Conservation (phyloP, 2,113 vertebrate species). For the Chloropsis hardwickii region DNA sequence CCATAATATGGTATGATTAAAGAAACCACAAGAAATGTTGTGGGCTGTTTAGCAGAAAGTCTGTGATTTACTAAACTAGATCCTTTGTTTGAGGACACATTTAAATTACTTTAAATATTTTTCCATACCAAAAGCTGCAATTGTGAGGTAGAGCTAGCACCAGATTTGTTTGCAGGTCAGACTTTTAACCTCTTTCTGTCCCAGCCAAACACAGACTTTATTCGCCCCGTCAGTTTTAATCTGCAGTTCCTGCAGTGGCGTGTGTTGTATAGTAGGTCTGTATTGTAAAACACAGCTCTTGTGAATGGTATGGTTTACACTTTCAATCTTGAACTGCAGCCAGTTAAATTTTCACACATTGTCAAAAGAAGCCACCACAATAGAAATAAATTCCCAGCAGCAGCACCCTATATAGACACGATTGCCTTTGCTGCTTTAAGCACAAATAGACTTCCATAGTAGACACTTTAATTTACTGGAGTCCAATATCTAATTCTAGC, state of each 20-base stretch:
- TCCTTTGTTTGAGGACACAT: not conserved
- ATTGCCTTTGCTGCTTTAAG: not conserved
- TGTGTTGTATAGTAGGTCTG: not conserved
- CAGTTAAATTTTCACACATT: slow-evolving; percentile 48
- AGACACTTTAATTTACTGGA: slow-evolving; percentile 2
- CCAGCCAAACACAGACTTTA: slow-evolving; percentile 14
- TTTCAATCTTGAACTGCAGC: not conserved
- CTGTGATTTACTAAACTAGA: not conserved
- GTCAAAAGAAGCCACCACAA: slow-evolving; percentile 27
- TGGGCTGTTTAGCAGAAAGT: not conserved
- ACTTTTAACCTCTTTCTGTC: slow-evolving; percentile 27
- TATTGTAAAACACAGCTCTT: slow-evolving; percentile 29
- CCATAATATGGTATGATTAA: not conserved
- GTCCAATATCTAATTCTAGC: not conserved
- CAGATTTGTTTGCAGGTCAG: slow-evolving; percentile 24
- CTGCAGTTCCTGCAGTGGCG: not conserved
- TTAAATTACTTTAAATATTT: not conserved
- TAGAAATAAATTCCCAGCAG: not conserved
- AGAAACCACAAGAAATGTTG: not conserved
- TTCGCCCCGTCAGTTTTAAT: slow-evolving; percentile 43
- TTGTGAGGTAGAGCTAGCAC: not conserved
- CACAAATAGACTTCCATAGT: not conserved
- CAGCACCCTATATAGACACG: not conserved
- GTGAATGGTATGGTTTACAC: not conserved
- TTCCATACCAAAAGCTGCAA: not conserved